Evolutionary conservation across 2,888 invertebrate species (phyloP).

Genomic region (Stenolophus ochropezus): DNA sequence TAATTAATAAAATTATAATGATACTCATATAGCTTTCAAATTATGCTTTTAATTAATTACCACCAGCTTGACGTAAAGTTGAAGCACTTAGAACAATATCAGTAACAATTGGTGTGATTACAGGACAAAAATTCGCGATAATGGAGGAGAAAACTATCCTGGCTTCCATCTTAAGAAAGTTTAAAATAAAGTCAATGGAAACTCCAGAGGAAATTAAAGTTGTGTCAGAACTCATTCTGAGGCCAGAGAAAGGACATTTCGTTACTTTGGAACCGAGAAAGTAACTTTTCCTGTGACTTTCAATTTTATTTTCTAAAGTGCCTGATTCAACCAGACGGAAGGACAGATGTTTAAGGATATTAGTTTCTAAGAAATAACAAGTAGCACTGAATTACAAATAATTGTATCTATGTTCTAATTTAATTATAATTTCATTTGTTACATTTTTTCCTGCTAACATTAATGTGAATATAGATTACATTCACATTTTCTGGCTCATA

Average conservation of each 20-base stretch:
- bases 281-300: background rate
- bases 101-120: slow-evolving; percentile 41
- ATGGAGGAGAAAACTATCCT: slow-evolving; percentile 66
- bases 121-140: slow-evolving; percentile 68
- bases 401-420: background rate
- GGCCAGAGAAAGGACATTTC: slow-evolving; percentile 64
- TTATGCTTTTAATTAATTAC: background rate
- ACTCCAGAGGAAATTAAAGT: slow-evolving; percentile 65
- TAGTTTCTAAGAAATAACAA: background rate
- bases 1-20: background rate
- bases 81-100: background rate
- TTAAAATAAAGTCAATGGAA: slow-evolving; percentile 65
- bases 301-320: background rate
- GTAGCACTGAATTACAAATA: background rate
- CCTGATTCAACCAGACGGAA: background rate
- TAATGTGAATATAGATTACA: no score
- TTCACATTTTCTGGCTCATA: no score
- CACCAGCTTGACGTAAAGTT: background rate
- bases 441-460: background rate
- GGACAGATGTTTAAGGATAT: background rate
- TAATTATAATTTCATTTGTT: background rate
- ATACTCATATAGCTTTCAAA: background rate
- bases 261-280: slow-evolving; percentile 60
- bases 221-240: slow-evolving; percentile 63
- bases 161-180: slow-evolving; percentile 66